Conservation (phyloP, 2,113 vertebrate genomes). For the Hiodon alosoides region DNA sequence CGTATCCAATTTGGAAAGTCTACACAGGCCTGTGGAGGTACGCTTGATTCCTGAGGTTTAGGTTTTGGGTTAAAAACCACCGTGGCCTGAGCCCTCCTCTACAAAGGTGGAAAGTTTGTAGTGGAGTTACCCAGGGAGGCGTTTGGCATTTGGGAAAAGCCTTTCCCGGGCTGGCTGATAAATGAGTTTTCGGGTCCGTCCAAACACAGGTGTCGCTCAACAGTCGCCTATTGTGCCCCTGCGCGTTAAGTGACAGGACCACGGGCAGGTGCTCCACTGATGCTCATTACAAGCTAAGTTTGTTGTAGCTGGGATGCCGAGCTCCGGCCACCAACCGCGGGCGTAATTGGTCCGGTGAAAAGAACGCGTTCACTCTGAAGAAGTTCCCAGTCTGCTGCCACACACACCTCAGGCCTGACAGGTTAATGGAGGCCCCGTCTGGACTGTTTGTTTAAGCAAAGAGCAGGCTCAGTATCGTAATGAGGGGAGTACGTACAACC, state of each 20-base stretch:
- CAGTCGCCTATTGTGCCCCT: neutral
- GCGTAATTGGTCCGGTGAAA: slow-evolving; percentile 9
- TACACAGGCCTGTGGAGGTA: no score
- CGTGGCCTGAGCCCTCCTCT: no score
- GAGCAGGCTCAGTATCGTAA: slow-evolving; percentile 1
- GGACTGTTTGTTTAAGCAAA: slow-evolving; percentile 11
- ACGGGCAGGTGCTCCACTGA: neutral
- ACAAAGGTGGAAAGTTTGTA: no score
- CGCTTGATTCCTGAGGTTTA: no score
- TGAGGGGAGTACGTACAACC: neutral
- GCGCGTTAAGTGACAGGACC: neutral
- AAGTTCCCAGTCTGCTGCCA: slow-evolving; percentile 5
- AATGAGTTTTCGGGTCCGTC: neutral
- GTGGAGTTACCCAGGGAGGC: no score
- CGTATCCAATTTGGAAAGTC: no score
- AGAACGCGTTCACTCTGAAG: slow-evolving; percentile 4
- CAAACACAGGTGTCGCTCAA: neutral
- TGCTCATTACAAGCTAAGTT: neutral
- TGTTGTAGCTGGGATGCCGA: neutral
- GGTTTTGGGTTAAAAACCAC: no score
- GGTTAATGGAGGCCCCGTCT: slow-evolving; percentile 4
- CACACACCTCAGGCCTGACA: slow-evolving; percentile 15
- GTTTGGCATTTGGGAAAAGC: neutral
- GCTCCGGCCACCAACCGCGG: neutral
- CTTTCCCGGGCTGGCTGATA: neutral